Conservation (phyloP, 2,888 invertebrate species). For the Pediacus dermestoides region DNA sequence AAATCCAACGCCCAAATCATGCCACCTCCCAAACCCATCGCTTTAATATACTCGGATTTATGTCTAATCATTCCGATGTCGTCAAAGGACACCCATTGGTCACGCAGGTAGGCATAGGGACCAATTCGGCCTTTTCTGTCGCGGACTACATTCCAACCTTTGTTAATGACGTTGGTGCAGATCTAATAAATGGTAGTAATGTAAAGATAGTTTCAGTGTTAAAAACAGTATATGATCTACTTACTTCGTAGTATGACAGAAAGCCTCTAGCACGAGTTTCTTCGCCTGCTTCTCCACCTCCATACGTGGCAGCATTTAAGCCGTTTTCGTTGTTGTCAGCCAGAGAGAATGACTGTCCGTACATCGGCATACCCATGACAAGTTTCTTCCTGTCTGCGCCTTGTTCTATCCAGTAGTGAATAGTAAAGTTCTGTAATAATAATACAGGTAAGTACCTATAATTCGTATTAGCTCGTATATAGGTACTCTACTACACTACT, state of each 20-base stretch:
- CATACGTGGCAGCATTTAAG: constrained; percentile 75
- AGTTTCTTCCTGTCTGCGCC: constrained; percentile 78
- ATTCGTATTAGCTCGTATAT: constrained; percentile 3
- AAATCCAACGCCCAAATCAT: constrained; percentile 90
- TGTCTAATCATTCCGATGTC: constrained; percentile 79
- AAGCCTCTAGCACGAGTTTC: constrained; percentile 85
- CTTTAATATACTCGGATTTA: constrained; percentile 77
- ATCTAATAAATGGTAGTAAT: constrained; percentile 55
- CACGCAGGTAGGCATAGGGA: constrained; percentile 76
- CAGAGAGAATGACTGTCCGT: constrained; percentile 84
- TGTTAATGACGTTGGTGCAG: constrained; percentile 70
- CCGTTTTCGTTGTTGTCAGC: constrained; percentile 63
- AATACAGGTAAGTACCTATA: no score
- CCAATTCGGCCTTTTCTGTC: constrained; percentile 81
- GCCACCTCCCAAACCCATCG: constrained; percentile 76
- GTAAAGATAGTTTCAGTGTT: not conserved
- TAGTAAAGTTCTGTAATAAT: constrained; percentile 78
- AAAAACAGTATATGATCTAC: constrained; percentile 8
- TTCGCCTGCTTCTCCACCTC: constrained; percentile 86
- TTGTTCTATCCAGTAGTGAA: constrained; percentile 79
- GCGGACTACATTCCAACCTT: constrained; percentile 71
- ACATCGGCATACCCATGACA: constrained; percentile 83
- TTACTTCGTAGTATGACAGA: constrained; percentile 81
- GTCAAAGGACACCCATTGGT: constrained; percentile 94
- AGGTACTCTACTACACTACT: constrained; percentile 30